phyloP scores from a whole-genome alignment of 2,797 vertebrate species.

The Artibeus jamaicensis region DNA sequence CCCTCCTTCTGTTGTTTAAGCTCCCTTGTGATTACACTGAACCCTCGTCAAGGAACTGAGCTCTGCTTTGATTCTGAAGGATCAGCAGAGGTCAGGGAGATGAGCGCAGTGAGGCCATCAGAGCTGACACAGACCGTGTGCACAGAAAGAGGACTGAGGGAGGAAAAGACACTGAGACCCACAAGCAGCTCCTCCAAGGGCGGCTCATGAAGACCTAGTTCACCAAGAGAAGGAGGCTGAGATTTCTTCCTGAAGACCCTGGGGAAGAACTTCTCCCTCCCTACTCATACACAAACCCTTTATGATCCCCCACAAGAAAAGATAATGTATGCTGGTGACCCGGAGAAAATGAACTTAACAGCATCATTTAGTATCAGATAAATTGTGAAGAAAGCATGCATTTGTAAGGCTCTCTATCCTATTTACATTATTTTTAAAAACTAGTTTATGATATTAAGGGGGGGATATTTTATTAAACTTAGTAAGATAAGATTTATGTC shows the following conservation, averaged over 20 bases:
- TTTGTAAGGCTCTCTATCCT: background rate
- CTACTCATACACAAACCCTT: background rate
- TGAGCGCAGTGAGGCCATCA: background rate
- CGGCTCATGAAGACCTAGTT: background rate
- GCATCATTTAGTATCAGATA: background rate
- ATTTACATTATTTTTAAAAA: background rate
- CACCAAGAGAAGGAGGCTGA: background rate
- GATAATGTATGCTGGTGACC: background rate
- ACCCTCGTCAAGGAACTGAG: background rate
- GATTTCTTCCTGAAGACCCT: background rate
- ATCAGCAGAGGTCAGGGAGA: background rate
- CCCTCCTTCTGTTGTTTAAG: background rate
- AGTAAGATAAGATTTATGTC: background rate
- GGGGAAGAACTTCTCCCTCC: background rate
- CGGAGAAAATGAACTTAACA: conserved; percentile 8
- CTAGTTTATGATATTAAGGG: background rate
- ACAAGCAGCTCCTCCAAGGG: background rate
- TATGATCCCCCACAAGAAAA: background rate
- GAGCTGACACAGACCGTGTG: background rate
- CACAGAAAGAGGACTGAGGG: background rate
- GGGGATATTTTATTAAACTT: background rate
- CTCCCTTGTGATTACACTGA: background rate
- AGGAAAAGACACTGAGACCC: background rate
- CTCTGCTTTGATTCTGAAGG: background rate
- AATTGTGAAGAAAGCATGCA: background rate